Evolutionary conservation across 2,888 invertebrate species (phyloP).

Genomic region (Caprella mutica): DNA sequence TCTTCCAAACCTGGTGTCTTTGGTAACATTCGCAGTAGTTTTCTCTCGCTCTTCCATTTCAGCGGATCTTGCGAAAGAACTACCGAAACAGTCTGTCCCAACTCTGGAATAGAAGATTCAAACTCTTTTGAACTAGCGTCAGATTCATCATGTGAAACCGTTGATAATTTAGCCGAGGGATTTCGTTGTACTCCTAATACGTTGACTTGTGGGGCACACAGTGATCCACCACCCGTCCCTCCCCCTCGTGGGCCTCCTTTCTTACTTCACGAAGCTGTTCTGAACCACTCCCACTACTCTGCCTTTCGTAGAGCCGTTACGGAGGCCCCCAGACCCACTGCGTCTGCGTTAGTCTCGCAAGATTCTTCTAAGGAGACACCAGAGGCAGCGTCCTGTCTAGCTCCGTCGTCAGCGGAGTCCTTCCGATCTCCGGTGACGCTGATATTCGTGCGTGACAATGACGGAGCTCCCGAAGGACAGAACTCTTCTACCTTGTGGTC

Average conservation of each 20-base stretch:
- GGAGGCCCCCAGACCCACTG: too few species aligned
- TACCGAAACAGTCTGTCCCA: too few species aligned
- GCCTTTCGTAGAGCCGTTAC: slow-evolving; percentile 7
- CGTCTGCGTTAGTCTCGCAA: neutral
- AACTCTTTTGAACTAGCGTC: too few species aligned
- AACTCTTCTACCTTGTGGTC: neutral
- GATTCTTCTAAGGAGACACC: neutral
- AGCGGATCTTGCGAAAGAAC: too few species aligned
- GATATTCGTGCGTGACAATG: neutral
- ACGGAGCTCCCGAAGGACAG: neutral
- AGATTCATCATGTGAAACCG: too few species aligned
- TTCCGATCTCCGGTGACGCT: neutral
- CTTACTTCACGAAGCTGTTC: neutral
- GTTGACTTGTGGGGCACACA: neutral
- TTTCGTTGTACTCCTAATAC: neutral
- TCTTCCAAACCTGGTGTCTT: neutral
- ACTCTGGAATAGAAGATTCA: too few species aligned
- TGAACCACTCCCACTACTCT: slow-evolving; percentile 7
- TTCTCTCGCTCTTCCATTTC: neutral
- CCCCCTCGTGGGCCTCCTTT: neutral
- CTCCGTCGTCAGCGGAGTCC: neutral
- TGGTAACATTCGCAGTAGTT: neutral
- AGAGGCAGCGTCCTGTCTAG: neutral
- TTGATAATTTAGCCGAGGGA: neutral
- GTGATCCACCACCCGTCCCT: neutral